A percentile compares a stretch with the other conserved stretches of the same genome.
Conservation (phyloP, 2,797 vertebrate species). For the Acanthiza pusilla region DNA sequence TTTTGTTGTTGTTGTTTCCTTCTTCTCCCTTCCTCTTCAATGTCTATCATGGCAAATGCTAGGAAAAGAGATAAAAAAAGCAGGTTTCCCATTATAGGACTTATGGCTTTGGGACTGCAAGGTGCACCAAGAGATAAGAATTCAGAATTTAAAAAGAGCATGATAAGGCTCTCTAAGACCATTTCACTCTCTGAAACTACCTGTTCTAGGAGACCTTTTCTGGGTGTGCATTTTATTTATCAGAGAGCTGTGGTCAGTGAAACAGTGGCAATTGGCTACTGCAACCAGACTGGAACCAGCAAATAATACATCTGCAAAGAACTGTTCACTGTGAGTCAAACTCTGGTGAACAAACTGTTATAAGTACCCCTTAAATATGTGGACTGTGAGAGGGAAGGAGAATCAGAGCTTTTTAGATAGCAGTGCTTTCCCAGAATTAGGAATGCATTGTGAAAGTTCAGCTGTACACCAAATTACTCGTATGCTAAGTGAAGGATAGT, state of each 20-base stretch:
- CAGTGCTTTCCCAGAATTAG: neutral
- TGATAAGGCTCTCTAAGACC: slow-evolving; percentile 65
- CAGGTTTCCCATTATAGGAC: slow-evolving; percentile 63
- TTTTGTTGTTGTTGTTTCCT: neutral
- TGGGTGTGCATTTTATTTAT: slow-evolving; percentile 38
- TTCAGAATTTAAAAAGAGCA: slow-evolving; percentile 66
- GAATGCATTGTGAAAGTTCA: neutral
- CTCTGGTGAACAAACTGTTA: neutral
- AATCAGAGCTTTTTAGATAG: neutral
- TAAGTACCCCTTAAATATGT: neutral
- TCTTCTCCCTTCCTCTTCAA: neutral
- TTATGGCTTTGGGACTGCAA: slow-evolving; percentile 68
- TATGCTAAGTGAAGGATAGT: neutral
- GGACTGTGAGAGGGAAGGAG: neutral
- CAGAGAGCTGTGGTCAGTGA: slow-evolving; percentile 31
- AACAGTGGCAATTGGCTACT: slow-evolving; percentile 23
- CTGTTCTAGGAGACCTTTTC: slow-evolving; percentile 57
- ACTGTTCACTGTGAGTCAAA: slow-evolving; percentile 6
- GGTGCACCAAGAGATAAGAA: slow-evolving; percentile 74
- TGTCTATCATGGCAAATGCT: slow-evolving; percentile 30
- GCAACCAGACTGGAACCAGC: slow-evolving; percentile 18
- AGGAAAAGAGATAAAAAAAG: slow-evolving; percentile 48
- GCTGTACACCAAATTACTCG: neutral
- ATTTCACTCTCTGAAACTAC: slow-evolving; percentile 60
- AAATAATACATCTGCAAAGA: slow-evolving; percentile 1